A percentile compares a stretch with the other conserved stretches of the same genome.
phyloP scores from a whole-genome alignment of 2,888 invertebrate species.

The Aspidiotus destructor region DNA sequence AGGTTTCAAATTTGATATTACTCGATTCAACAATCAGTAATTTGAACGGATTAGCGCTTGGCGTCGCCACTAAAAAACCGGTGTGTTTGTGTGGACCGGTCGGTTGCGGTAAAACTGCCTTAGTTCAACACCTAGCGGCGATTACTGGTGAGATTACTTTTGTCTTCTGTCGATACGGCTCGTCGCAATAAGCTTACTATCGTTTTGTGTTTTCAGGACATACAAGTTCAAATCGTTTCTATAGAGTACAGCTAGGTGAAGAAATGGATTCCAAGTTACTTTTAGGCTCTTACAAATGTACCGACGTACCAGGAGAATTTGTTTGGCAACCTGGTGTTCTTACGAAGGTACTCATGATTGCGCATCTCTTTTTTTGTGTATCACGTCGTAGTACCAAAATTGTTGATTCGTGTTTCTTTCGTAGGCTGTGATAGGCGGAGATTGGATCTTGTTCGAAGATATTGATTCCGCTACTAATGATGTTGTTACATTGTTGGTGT shows the following conservation, averaged over 20 bases:
- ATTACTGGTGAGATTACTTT: slow-evolving; percentile 51
- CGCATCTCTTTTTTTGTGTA: neutral
- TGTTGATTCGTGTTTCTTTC: slow-evolving; percentile 35
- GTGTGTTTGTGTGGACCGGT: slow-evolving; percentile 76
- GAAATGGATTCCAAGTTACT: slow-evolving; percentile 94
- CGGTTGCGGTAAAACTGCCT: slow-evolving; percentile 86
- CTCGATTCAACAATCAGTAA: slow-evolving; percentile 33
- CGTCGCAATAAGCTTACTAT: neutral
- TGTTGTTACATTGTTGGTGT: slow-evolving; percentile 76
- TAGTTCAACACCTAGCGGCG: slow-evolving; percentile 78
- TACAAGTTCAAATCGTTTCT: slow-evolving; percentile 46
- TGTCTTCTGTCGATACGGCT: neutral
- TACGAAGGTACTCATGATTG: slow-evolving; percentile 52
- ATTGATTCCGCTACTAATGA: slow-evolving; percentile 89
- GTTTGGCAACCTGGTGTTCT: slow-evolving; percentile 92
- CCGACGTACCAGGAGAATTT: slow-evolving; percentile 95
- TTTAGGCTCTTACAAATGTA: slow-evolving; percentile 85
- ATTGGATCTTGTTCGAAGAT: slow-evolving; percentile 92
- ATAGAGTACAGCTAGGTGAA: slow-evolving; percentile 89
- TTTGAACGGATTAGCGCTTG: slow-evolving; percentile 50
- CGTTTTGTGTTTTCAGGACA: slow-evolving; percentile 38
- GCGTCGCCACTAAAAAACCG: slow-evolving; percentile 65
- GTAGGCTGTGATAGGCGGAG: slow-evolving; percentile 69
- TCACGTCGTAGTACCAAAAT: too few relatives aligned
- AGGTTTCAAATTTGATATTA: slow-evolving; percentile 29